Evolutionary conservation across 2,113 vertebrate genomes (phyloP).

Genomic region (Crypturellus undulatus): DNA sequence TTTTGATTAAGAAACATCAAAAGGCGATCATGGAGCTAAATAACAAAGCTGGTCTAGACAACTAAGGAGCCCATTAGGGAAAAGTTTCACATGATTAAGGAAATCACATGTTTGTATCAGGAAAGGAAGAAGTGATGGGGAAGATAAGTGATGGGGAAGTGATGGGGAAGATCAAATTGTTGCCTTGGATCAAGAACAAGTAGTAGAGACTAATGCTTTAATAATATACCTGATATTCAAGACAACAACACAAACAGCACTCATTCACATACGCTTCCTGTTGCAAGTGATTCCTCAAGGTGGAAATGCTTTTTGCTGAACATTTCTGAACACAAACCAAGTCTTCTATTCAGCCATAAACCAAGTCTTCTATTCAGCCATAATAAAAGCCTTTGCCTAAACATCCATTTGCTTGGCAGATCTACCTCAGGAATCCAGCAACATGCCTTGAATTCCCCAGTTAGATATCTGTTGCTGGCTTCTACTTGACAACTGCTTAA

Average conservation of each 20-base stretch:
- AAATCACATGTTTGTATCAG: neutral
- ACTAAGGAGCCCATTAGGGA: neutral
- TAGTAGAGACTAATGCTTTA: neutral
- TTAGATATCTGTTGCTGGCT: neutral
- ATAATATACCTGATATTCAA: neutral
- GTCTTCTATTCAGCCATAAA: neutral
- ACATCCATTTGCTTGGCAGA: neutral
- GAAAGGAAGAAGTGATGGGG: neutral
- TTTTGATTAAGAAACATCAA: neutral
- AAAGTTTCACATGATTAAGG: neutral
- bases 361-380: neutral
- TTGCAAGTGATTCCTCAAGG: neutral
- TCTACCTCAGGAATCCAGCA: fast-evolving
- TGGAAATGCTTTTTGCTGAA: neutral
- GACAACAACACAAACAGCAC: neutral
- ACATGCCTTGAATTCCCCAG: neutral
- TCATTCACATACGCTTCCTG: fast-evolving
- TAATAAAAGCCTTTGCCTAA: neutral
- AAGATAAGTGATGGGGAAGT: neutral
- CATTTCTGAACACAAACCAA: neutral
- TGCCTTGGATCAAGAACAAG: neutral
- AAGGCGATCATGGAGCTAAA: neutral
- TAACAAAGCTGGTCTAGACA: neutral
- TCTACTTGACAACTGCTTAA: neutral
- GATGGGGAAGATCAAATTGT: neutral